phyloP scores from a whole-genome alignment of 2,888 invertebrate species.

The Xestia rhomboidea region DNA sequence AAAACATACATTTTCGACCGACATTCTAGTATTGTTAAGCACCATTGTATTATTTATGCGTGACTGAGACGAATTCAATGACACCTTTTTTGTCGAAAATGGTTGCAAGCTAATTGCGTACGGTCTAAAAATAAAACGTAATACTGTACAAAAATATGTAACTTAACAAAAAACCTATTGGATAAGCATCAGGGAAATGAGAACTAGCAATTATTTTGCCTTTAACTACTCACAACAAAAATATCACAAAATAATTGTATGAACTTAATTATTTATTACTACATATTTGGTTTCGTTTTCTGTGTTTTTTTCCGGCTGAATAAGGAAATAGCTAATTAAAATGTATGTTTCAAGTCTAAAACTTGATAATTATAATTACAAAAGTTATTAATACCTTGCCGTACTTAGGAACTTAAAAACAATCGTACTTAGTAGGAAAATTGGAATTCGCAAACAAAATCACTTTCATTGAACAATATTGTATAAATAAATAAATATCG shows the following conservation, averaged over 20 bases:
- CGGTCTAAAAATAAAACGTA: slow-evolving; percentile 15
- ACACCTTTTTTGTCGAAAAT: slow-evolving; percentile 63
- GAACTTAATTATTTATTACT: neutral
- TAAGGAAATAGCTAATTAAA: slow-evolving; percentile 25
- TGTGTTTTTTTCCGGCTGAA: slow-evolving; percentile 4
- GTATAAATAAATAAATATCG: too few species aligned
- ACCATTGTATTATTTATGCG: slow-evolving; percentile 60
- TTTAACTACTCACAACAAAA: neutral
- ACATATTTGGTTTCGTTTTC: neutral
- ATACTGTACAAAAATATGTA: slow-evolving; percentile 26
- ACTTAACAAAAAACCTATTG: slow-evolving; percentile 19
- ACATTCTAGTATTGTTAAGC: slow-evolving; percentile 36
- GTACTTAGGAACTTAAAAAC: neutral
- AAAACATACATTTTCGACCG: slow-evolving; percentile 41
- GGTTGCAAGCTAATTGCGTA: slow-evolving; percentile 40
- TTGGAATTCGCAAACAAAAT: neutral
- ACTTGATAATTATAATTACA: slow-evolving; percentile 9
- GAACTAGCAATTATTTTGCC: slow-evolving; percentile 20
- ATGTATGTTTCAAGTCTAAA: neutral
- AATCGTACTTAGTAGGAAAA: neutral
- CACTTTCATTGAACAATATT: neutral
- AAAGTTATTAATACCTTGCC: neutral
- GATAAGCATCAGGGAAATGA: slow-evolving; percentile 29
- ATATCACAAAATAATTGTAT: slow-evolving; percentile 27
- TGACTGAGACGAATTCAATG: slow-evolving; percentile 66